Evolutionary conservation across 1,140 invertebrate genomes (phyloP), one percentile per base, ranked within the genome.

Genomic region (Orius insidiosus): DNA sequence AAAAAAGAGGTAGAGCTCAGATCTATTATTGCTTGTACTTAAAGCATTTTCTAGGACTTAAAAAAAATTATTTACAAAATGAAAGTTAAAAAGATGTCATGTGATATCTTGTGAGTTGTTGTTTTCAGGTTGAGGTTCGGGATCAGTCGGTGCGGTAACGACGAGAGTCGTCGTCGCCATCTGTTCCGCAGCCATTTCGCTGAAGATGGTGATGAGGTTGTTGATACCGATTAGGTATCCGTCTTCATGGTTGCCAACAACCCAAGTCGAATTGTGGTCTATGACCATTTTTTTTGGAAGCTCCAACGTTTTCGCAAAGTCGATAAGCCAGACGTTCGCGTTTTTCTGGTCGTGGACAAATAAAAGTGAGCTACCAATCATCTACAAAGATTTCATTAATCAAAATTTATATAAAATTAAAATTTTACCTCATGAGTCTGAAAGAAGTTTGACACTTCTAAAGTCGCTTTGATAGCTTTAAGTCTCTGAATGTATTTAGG

Each of bases 161-260:
- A 51, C 48, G 4, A 58, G 58, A 9, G 56, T 56, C 4, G 63
- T 52, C 9, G 52, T 49, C 15, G 60, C 52, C 15, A 55, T 58
- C 45, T 60, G 56, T 45, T 59, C 55, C 43, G 61, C 57, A 18
- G 66, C 57, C 49, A 79, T 63, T 11, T 71, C 68, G 50, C 72
- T 67, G 56, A 88, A 85, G 50, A 94, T 82, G 46, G 84, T 76
- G 49, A 97, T 90, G 39, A 98, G 66, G 69, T 96, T 95, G 58
- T 93, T 83, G 8, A 98, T 69, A 33, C 94, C 94, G 52, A 86
- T 83, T 43, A 97, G 68, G 64, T 96, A 98, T 19, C 94, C 94
- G 60, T 98, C 94, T 68, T 98, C 94, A 58, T 96, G 90, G 62
- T 95, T 97, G n/a, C 92, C 93, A 30, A 94, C 85, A 53, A 80